phyloP scores from a whole-genome alignment of 92 coral and sea anemone species.

The Micromussa lordhowensis region DNA sequence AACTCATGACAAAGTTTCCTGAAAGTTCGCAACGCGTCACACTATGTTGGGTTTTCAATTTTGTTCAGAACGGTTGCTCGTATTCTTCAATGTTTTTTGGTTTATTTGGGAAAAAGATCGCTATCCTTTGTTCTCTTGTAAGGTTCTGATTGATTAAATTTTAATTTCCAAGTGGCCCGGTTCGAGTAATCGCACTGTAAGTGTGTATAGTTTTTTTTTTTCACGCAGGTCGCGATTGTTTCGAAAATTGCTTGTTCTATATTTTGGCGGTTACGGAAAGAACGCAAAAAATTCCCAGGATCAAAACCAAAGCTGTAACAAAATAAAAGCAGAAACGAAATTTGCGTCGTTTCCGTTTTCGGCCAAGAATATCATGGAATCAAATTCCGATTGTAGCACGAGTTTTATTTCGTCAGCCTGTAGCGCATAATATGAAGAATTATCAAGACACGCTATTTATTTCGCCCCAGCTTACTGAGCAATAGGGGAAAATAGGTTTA shows the following conservation, averaged over 20 bases:
- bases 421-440: neutral
- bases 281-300: neutral
- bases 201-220: no score
- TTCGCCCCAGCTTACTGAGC: neutral
- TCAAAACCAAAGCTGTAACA: neutral
- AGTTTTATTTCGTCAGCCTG: neutral
- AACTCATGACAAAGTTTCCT: no score
- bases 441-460: neutral
- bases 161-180: no score
- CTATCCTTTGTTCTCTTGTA: no score
- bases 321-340: neutral
- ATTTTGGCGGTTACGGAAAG: neutral
- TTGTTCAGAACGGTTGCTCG: no score
- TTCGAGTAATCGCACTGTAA: no score
- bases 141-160: no score
- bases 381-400: neutral
- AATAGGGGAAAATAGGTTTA: neutral
- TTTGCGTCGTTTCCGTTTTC: neutral
- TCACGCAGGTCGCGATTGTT: neutral
- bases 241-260: neutral
- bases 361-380: neutral
- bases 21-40: no score
- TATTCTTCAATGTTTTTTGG: no score
- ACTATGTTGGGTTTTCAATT: no score
- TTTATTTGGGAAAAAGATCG: no score